Conservation (phyloP, 2,888 invertebrate genomes). For the Pseudolycoriella hygida region DNA sequence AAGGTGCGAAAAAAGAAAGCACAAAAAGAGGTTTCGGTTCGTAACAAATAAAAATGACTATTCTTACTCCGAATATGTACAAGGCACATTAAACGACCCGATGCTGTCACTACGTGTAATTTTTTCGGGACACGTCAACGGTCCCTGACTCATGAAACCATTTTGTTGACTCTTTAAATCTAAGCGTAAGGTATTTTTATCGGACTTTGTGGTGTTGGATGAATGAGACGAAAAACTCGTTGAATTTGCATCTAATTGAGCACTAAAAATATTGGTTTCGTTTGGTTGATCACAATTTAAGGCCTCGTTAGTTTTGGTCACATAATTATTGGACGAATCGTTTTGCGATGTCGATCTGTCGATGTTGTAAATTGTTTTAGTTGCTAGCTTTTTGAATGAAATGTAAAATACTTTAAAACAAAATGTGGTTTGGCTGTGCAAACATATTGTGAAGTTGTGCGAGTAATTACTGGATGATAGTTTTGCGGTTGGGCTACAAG, state of each 20-base stretch:
- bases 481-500: constrained; percentile 1
- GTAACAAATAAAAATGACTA: no score
- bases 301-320: neutral
- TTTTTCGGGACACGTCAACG: constrained; percentile 10
- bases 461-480: neutral
- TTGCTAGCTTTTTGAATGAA: no score
- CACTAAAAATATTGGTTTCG: constrained; percentile 2
- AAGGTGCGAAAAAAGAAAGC: no score
- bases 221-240: no score
- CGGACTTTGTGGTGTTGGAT: no score
- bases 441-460: neutral
- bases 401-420: no score
- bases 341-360: neutral
- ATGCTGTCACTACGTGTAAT: no score
- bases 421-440: neutral
- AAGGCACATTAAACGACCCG: no score
- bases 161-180: constrained; percentile 7
- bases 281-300: neutral
- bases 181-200: constrained; percentile 9
- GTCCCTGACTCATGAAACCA: constrained; percentile 9
- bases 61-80: no score
- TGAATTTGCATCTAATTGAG: constrained; percentile 4
- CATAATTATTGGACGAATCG: neutral
- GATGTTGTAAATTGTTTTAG: no score
- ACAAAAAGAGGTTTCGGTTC: no score